Percentiles rank a stretch among this genome's conserved stretches.
phyloP scores from a whole-genome alignment of 64 coral and sea anemone genomes.

The Actinia tenebrosa region DNA sequence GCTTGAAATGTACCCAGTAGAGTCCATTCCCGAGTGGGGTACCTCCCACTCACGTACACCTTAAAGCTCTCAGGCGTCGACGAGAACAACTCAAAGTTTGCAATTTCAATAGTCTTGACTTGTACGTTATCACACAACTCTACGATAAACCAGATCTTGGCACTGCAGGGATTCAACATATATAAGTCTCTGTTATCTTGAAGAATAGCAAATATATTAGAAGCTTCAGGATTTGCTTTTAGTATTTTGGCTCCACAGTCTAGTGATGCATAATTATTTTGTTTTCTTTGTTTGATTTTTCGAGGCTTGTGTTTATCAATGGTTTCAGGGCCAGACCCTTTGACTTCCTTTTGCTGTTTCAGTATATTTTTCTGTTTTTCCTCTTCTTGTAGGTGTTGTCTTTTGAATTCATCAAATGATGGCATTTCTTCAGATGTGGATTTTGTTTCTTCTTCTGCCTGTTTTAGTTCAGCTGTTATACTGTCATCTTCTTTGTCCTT shows the following conservation, averaged over 20 bases:
- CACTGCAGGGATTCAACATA: constrained; percentile 95
- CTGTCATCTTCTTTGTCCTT: constrained; percentile 61
- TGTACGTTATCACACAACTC: constrained; percentile 88
- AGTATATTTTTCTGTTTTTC: constrained; percentile 71
- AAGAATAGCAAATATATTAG: constrained; percentile 68
- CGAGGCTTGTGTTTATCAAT: constrained; percentile 43
- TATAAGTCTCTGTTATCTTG: constrained; percentile 87
- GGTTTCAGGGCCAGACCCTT: not conserved
- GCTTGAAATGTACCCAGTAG: constrained; percentile 92
- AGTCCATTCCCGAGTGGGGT: constrained; percentile 88
- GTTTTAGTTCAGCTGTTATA: constrained; percentile 68
- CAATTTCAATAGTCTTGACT: constrained; percentile 91
- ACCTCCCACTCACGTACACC: constrained; percentile 76
- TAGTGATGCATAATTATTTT: constrained; percentile 83
- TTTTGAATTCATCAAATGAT: constrained; percentile 96
- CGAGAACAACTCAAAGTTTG: constrained; percentile 84
- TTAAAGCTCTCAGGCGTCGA: constrained; percentile 57
- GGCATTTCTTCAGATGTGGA: constrained; percentile 83
- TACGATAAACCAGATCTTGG: constrained; percentile 89
- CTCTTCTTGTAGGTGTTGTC: constrained; percentile 71
- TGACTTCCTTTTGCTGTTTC: constrained; percentile 29
- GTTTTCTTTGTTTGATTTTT: constrained; percentile 82
- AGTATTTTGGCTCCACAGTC: constrained; percentile 95
- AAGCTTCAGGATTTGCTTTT: constrained; percentile 61
- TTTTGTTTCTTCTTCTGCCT: constrained; percentile 74